These are phyloP conservation scores for Drosophila pseudoobscura DNA, from an alignment of 1,140 invertebrate genomes.

Conservation along the genomic window DNA sequence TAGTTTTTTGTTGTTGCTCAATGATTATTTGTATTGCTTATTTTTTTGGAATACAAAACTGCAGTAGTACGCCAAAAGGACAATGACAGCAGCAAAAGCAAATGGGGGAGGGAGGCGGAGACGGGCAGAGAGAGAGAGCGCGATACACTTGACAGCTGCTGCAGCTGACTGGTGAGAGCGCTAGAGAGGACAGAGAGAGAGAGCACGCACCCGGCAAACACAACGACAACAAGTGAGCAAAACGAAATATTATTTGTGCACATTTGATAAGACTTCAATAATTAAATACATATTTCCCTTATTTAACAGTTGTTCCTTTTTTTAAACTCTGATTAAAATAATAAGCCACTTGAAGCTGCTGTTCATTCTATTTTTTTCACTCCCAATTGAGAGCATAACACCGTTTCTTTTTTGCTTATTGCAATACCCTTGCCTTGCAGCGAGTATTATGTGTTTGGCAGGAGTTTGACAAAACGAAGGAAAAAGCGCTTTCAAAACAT, in stretches of 20 bases:
- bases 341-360: too few species aligned
- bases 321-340: too few species aligned
- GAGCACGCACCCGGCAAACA: slow-evolving; percentile 52
- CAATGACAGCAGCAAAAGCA: slow-evolving; percentile 27
- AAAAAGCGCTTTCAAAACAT: too few species aligned
- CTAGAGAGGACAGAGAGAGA: slow-evolving; percentile 9
- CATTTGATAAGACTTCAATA: slow-evolving; percentile 47
- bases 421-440: background rate
- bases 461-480: too few species aligned
- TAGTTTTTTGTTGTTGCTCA: slow-evolving; percentile 17
- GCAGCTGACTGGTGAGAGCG: slow-evolving; percentile 29
- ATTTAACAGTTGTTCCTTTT: too few species aligned
- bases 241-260: slow-evolving; percentile 27
- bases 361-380: too few species aligned
- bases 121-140: slow-evolving; percentile 6
- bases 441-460: background rate
- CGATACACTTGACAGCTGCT: slow-evolving; percentile 21
- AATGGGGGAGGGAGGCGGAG: background rate
- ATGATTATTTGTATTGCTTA: slow-evolving; percentile 42
- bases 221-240: slow-evolving; percentile 69
- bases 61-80: slow-evolving; percentile 41
- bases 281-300: slow-evolving; percentile 16
- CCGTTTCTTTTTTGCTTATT: too few species aligned
- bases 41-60: slow-evolving; percentile 19
- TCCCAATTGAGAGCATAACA: too few species aligned